These are phyloP conservation scores for Zeuzera pyrina DNA, from an alignment of 2,888 invertebrate species.

Conservation along the genomic window DNA sequence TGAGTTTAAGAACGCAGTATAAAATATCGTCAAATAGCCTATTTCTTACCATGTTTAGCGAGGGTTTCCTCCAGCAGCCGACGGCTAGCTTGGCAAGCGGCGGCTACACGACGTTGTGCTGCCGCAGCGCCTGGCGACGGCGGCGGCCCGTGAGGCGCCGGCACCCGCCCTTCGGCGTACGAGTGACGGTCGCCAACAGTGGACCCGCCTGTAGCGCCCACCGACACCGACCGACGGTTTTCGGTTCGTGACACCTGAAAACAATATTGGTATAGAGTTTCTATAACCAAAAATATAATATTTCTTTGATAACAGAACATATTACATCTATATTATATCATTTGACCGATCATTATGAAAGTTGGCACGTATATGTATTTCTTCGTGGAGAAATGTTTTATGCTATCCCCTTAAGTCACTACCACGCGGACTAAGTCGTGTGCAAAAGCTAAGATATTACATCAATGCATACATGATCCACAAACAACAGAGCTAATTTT, in stretches of 20 bases:
- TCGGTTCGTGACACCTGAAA: conserved; percentile 49
- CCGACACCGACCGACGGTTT: conserved; percentile 47
- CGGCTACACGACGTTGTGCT: conserved; percentile 43
- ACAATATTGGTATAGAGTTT: background rate
- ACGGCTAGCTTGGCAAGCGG: conserved; percentile 72
- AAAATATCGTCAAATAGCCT: too few species aligned
- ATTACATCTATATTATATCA: too few species aligned
- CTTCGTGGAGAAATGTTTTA: too few species aligned
- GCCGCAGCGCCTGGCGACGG: conserved; percentile 54
- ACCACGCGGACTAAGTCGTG: too few species aligned
- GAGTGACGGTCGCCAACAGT: conserved; percentile 39
- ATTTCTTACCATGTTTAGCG: conserved; percentile 64
- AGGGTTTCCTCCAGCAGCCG: conserved; percentile 79
- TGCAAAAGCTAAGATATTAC: too few species aligned
- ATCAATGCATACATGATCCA: too few species aligned
- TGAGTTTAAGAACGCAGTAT: too few species aligned
- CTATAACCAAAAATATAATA: background rate
- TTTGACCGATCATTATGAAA: too few species aligned
- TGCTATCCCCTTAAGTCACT: too few species aligned
- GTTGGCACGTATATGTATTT: too few species aligned
- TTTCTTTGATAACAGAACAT: too few species aligned
- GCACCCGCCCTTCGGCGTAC: conserved; percentile 51
- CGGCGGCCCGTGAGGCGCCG: conserved; percentile 55
- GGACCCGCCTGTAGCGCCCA: conserved; percentile 43
- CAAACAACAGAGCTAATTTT: too few species aligned